Evolutionary conservation across 2,797 vertebrate species (phyloP).

Genomic region (Etheostoma nigrum): DNA sequence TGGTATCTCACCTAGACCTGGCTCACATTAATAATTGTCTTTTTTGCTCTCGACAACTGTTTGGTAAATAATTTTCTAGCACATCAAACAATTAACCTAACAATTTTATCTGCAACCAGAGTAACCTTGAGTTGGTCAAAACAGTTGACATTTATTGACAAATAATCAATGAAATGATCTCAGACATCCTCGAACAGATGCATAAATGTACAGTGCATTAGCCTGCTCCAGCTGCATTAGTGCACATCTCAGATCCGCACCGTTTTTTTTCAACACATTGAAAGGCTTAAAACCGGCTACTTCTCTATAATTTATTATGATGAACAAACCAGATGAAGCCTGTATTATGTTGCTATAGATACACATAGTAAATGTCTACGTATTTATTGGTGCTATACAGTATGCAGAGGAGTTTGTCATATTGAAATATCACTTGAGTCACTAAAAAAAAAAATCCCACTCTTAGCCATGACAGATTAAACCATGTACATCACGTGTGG

Average conservation of each 20-base stretch:
- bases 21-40: slow-evolving; percentile 44
- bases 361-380: slow-evolving; percentile 8
- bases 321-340: slow-evolving; percentile 42
- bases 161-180: slow-evolving; percentile 36
- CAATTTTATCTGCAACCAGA: slow-evolving; percentile 13
- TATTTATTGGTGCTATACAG: slow-evolving; percentile 5
- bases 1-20: slow-evolving; percentile 36
- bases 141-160: slow-evolving; percentile 27
- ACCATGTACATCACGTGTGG: background rate
- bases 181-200: slow-evolving; percentile 6
- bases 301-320: slow-evolving; percentile 32
- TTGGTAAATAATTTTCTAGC: slow-evolving; percentile 31
- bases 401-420: slow-evolving; percentile 17
- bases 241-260: background rate
- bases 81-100: slow-evolving; percentile 28
- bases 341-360: slow-evolving; percentile 12
- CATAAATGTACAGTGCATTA: background rate
- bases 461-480: slow-evolving; percentile 4
- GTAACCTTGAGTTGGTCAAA: slow-evolving; percentile 42
- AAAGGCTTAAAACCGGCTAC: slow-evolving; percentile 22
- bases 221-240: background rate
- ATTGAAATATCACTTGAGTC: slow-evolving; percentile 22
- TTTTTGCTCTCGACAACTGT: slow-evolving; percentile 5
- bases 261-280: background rate
- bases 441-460: slow-evolving; percentile 15